Percentiles rank a stretch among this genome's conserved stretches.
Conservation (phyloP, 2,113 vertebrate species). For the Macquaria ambigua region DNA sequence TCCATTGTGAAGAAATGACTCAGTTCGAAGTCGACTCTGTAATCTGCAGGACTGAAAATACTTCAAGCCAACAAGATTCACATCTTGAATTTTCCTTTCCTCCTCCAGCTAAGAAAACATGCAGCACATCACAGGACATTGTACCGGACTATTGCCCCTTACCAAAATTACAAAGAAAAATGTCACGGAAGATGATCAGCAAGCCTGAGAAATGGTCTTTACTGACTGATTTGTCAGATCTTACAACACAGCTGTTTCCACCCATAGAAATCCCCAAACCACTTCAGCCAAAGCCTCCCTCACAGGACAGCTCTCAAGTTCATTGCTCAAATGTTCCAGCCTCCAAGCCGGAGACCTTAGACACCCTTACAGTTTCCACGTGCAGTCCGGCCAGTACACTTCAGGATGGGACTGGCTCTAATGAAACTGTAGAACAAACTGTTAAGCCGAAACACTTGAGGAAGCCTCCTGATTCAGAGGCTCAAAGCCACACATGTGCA, state of each 20-base stretch:
- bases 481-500: not conserved
- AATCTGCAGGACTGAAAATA: slow-evolving; percentile 47
- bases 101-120: slow-evolving; percentile 85
- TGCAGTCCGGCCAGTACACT: not conserved
- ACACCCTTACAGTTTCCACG: slow-evolving; percentile 8
- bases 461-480: slow-evolving; percentile 68
- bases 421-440: slow-evolving; percentile 46
- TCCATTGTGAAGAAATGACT: slow-evolving; percentile 45
- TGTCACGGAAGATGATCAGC: slow-evolving; percentile 81
- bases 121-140: slow-evolving; percentile 80
- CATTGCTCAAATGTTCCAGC: slow-evolving; percentile 17
- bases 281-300: slow-evolving; percentile 54
- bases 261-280: slow-evolving; percentile 76
- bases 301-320: slow-evolving; percentile 23
- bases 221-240: slow-evolving; percentile 75
- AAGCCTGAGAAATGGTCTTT: slow-evolving; percentile 79
- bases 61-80: slow-evolving; percentile 57
- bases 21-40: slow-evolving; percentile 52
- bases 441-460: slow-evolving; percentile 70
- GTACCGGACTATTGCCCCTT: slow-evolving; percentile 82
- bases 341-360: slow-evolving; percentile 32
- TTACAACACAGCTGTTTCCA: slow-evolving; percentile 75
- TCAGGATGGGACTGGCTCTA: slow-evolving; percentile 18
- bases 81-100: slow-evolving; percentile 79
- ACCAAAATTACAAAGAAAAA: slow-evolving; percentile 85